These are phyloP conservation scores for Tragelaphus scriptus DNA, from an alignment of 2,113 vertebrate species.

Conservation along the genomic window DNA sequence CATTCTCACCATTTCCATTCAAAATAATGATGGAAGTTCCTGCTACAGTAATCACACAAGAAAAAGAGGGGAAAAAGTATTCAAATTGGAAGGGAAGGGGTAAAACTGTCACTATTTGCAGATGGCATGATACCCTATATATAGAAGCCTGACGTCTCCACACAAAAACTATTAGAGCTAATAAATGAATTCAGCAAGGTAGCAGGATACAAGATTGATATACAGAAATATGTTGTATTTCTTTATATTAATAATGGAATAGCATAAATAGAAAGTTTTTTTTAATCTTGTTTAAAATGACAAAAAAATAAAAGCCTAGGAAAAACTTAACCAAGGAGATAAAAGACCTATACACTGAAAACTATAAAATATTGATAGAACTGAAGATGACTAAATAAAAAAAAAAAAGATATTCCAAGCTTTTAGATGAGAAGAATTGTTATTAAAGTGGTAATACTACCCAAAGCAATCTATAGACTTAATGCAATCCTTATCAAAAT, in stretches of 20 bases:
- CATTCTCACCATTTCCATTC: neutral
- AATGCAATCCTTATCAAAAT: neutral
- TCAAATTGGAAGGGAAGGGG: neutral
- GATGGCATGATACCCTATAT: neutral
- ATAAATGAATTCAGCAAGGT: neutral
- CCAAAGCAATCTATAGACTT: neutral
- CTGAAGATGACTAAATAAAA: neutral
- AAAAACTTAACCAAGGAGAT: neutral
- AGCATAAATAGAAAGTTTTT: neutral
- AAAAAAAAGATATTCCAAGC: neutral
- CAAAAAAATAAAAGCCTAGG: neutral
- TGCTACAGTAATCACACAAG: neutral
- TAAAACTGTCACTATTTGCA: neutral
- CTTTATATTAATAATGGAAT: neutral
- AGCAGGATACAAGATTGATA: neutral
- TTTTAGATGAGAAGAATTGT: neutral
- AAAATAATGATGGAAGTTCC: neutral
- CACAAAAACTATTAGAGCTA: neutral
- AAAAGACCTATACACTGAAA: neutral
- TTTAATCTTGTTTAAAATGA: neutral
- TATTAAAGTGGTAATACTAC: neutral
- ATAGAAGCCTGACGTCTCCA: neutral
- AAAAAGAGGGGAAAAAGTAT: fast-evolving
- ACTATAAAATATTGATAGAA: neutral
- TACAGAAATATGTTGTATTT: neutral